Evolutionary conservation across 2,797 vertebrate genomes (phyloP).

Genomic region (Alcedo atthis): DNA sequence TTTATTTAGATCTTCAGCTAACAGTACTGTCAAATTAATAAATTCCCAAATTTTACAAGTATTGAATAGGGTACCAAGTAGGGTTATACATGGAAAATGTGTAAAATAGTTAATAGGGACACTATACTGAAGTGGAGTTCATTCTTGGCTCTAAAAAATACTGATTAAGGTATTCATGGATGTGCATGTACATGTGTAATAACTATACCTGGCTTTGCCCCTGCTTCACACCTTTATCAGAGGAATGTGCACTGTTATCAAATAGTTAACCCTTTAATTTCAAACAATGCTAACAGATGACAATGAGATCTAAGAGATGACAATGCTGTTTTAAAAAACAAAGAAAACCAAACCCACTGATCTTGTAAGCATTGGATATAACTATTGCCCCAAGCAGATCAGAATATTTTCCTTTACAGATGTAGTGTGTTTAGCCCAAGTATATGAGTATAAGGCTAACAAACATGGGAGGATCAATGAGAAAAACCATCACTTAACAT

Average conservation of each 20-base stretch:
- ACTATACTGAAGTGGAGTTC: not conserved
- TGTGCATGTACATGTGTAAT: not conserved
- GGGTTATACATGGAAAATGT: not conserved
- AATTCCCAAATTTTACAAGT: not conserved
- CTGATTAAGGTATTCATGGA: not conserved
- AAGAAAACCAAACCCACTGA: not conserved
- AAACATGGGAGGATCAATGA: not conserved
- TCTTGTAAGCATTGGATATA: not conserved
- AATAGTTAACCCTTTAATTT: not conserved
- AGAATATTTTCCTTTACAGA: not conserved
- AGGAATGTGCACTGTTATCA: not conserved
- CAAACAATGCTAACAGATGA: not conserved
- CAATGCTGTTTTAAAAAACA: not conserved
- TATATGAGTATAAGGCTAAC: not conserved
- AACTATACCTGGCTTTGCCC: not conserved
- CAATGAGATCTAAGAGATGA: not conserved
- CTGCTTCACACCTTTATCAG: not conserved
- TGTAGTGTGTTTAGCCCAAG: not conserved
- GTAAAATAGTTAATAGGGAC: not conserved
- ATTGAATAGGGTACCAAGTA: not conserved
- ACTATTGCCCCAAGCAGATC: not conserved
- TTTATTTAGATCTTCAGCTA: not conserved
- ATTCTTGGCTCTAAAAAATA: not conserved
- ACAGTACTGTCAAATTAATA: not conserved
- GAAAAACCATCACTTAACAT: not conserved